Evolutionary conservation across 2,888 invertebrate species (phyloP).

Genomic region (Drosophila longiperda): DNA sequence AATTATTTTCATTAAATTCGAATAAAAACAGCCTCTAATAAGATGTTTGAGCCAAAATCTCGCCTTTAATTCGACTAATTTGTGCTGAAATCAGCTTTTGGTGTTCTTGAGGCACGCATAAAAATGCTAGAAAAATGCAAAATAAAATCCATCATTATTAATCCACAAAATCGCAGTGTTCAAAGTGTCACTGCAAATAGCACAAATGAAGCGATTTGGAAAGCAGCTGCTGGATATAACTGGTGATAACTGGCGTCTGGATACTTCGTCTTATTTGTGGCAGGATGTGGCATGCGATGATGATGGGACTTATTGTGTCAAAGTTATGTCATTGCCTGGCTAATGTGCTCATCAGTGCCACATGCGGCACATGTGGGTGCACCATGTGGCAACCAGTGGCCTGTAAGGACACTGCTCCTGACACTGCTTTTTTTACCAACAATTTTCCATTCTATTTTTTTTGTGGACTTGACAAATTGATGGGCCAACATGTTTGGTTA

Average conservation of each 20-base stretch:
- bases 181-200: not conserved
- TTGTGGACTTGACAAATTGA: constrained; percentile 42
- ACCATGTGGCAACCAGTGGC: constrained; percentile 2
- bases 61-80: not conserved
- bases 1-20: not conserved
- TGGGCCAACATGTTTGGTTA: constrained; percentile 32
- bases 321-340: constrained; percentile 33
- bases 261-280: not conserved
- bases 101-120: not conserved
- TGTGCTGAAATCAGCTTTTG: not conserved
- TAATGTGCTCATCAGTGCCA: constrained; percentile 43
- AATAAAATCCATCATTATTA: not conserved
- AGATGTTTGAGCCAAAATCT: not conserved
- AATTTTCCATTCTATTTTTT: not conserved
- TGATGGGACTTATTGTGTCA: constrained; percentile 31
- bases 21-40: too few relatives aligned
- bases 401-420: constrained; percentile 9
- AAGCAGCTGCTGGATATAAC: not conserved
- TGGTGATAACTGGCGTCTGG: not conserved
- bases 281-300: constrained; percentile 18
- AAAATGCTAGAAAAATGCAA: not conserved
- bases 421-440: constrained; percentile 1
- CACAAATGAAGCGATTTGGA: not conserved
- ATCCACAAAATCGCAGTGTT: not conserved
- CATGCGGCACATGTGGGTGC: constrained; percentile 4